Evolutionary conservation across 2,888 invertebrate genomes (phyloP).

Genomic region (Rhogogaster chlorosoma): DNA sequence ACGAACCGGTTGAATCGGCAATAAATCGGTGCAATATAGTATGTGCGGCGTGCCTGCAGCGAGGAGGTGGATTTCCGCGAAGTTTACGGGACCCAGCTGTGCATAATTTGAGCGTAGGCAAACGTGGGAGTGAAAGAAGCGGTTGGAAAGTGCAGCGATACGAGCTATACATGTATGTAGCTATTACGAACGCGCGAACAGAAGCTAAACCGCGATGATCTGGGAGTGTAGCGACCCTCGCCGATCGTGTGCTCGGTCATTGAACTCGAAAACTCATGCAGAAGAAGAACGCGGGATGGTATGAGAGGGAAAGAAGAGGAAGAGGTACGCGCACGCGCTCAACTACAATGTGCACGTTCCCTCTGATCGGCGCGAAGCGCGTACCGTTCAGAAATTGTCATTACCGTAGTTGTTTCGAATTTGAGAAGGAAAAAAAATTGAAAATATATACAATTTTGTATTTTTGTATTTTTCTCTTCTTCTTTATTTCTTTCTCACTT

Average conservation of each 20-base stretch:
- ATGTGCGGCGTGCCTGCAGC: conserved; percentile 52
- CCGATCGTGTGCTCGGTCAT: conserved; percentile 63
- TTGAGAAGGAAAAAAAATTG: background rate
- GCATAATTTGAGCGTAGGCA: conserved; percentile 29
- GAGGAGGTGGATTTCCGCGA: conserved; percentile 71
- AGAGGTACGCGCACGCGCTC: conserved; percentile 10
- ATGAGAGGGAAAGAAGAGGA: background rate
- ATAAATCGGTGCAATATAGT: background rate
- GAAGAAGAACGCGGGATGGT: background rate
- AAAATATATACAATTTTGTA: no score
- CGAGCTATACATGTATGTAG: background rate
- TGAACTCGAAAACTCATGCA: conserved; percentile 20
- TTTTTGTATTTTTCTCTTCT: background rate
- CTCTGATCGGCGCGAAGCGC: conserved; percentile 39
- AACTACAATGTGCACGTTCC: conserved; percentile 13
- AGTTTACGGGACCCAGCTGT: conserved; percentile 74
- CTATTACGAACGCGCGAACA: background rate
- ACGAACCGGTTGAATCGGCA: no score
- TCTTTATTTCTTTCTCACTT: background rate
- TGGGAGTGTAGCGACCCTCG: conserved; percentile 75
- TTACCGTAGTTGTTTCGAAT: background rate
- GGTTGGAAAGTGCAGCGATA: background rate
- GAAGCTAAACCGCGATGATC: conserved; percentile 46
- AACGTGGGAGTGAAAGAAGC: background rate
- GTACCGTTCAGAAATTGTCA: conserved; percentile 50